Percentiles rank a stretch among this genome's conserved stretches.
Evolutionary conservation across 1,140 invertebrate genomes (phyloP).

Genomic region (Formica selysi): DNA sequence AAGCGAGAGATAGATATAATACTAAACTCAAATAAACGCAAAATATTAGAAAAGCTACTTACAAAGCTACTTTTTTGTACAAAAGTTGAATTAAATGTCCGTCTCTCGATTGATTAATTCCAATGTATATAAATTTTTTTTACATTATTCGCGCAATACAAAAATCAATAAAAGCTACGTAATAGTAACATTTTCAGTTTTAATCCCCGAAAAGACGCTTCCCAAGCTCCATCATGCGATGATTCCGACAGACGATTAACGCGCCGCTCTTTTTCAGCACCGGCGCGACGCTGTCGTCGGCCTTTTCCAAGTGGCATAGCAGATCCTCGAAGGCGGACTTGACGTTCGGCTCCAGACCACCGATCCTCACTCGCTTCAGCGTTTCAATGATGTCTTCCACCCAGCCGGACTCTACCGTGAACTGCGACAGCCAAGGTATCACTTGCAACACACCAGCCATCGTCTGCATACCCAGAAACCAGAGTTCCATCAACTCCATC

Average conservation of each 20-base stretch:
- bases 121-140: not conserved
- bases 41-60: slow-evolving; percentile 43
- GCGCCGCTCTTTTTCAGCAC: slow-evolving; percentile 94
- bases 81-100: slow-evolving; percentile 8
- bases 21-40: slow-evolving; percentile 48
- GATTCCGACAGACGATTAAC: slow-evolving; percentile 93
- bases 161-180: not conserved
- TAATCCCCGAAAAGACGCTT: slow-evolving; percentile 94
- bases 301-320: slow-evolving; percentile 93
- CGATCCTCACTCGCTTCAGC: slow-evolving; percentile 93
- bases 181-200: slow-evolving; percentile 63
- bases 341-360: slow-evolving; percentile 92
- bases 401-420: slow-evolving; percentile 97
- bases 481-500: slow-evolving; percentile 95
- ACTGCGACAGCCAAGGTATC: slow-evolving; percentile 96
- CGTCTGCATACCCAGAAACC: slow-evolving; percentile 98
- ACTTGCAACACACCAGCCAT: slow-evolving; percentile 92
- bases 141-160: slow-evolving; percentile 39
- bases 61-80: slow-evolving; percentile 27
- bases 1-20: slow-evolving; percentile 16
- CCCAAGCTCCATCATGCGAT: slow-evolving; percentile 95
- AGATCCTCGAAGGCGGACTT: slow-evolving; percentile 97
- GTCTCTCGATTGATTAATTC: not conserved
- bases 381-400: slow-evolving; percentile 94
- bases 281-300: slow-evolving; percentile 91